A percentile compares a stretch with the other conserved stretches of the same genome.
phyloP scores from a whole-genome alignment of 2,797 vertebrate genomes.

The Sciurus carolinensis region DNA sequence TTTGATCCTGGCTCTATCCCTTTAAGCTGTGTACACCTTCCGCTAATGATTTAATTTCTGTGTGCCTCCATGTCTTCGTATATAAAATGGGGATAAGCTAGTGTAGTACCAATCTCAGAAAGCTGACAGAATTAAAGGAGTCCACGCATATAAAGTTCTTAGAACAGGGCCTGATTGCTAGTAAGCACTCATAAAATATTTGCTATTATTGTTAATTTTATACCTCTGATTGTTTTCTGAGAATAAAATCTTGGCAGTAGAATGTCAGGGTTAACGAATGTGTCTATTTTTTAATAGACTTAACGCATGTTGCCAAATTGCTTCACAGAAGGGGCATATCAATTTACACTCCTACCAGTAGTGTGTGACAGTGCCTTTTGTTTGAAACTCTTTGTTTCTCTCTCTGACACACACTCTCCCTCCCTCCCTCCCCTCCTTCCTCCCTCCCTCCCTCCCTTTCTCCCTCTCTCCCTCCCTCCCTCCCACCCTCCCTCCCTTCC shows the following conservation, averaged over 20 bases:
- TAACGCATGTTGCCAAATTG: neutral
- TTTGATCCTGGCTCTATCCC: neutral
- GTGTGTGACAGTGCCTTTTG: neutral
- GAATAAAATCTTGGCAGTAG: neutral
- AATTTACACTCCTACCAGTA: neutral
- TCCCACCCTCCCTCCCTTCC: neutral
- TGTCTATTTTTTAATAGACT: conserved; percentile 16
- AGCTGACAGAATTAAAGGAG: conserved; percentile 37
- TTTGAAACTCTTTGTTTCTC: neutral
- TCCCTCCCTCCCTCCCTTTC: neutral
- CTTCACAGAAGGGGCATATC: neutral
- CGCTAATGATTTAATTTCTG: neutral
- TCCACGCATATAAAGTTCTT: conserved; percentile 11
- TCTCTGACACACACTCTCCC: too few species aligned
- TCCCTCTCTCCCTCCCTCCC: neutral
- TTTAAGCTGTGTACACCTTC: neutral
- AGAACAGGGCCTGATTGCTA: neutral
- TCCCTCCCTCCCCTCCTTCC: too few species aligned
- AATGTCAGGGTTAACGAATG: neutral
- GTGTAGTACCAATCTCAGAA: neutral
- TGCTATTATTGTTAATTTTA: conserved; percentile 39
- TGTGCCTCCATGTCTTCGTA: neutral
- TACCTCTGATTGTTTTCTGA: conserved; percentile 23
- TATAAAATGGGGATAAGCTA: neutral
- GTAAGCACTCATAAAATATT: neutral